phyloP scores from a whole-genome alignment of 2,888 invertebrate species.

The Leptopilina syphax region DNA sequence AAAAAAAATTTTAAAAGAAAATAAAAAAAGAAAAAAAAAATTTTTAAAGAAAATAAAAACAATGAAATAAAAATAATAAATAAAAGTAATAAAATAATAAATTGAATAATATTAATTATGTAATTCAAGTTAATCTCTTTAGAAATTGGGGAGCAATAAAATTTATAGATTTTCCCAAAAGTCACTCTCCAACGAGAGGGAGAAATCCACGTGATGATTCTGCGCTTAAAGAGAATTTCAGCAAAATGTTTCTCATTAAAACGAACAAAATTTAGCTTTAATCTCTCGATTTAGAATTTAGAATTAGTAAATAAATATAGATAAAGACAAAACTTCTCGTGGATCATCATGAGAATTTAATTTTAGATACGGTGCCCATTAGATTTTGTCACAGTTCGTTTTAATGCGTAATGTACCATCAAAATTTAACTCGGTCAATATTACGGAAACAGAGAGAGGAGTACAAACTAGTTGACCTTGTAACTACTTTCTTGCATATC shows the following conservation, averaged over 20 bases:
- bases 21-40: too few species aligned
- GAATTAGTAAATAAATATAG: not conserved
- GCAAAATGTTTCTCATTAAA: not conserved
- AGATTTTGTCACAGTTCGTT: not conserved
- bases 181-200: not conserved
- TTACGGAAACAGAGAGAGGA: conserved; percentile 18
- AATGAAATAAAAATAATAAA: not conserved
- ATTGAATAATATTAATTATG: not conserved
- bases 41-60: too few species aligned
- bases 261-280: too few species aligned
- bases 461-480: conserved; percentile 30
- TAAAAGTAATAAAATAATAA: not conserved
- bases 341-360: not conserved
- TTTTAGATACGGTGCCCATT: not conserved
- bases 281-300: not conserved
- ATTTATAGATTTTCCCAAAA: not conserved
- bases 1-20: too few species aligned
- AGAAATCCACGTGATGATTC: not conserved
- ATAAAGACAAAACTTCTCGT: not conserved
- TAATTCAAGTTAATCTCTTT: not conserved
- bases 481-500: conserved; percentile 11
- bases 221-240: not conserved
- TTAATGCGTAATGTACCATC: conserved; percentile 3
- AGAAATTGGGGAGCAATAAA: not conserved
- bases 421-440: conserved; percentile 6